These are phyloP conservation scores for Bombylius discolor DNA, from an alignment of 2,888 invertebrate genomes.

Conservation along the genomic window DNA sequence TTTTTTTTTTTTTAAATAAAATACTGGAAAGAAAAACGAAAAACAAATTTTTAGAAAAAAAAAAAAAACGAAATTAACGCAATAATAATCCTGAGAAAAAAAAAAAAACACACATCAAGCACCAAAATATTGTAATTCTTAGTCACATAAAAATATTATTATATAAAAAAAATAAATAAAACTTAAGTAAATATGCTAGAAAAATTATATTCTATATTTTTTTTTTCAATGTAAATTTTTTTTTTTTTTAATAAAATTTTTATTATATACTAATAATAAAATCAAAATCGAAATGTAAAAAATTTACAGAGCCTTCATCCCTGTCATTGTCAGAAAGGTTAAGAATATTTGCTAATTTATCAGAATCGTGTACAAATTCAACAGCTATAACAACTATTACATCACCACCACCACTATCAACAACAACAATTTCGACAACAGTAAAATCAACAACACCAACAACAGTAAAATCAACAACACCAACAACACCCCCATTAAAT, in stretches of 20 bases:
- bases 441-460: not conserved
- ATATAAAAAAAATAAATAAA: not conserved
- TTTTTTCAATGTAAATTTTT: no score
- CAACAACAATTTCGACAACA: constrained; percentile 8
- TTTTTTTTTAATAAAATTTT: no score
- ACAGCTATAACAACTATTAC: not conserved
- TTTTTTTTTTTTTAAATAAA: not conserved
- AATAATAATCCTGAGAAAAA: not conserved
- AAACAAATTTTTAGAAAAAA: not conserved
- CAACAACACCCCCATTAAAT: not conserved
- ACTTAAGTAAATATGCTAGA: not conserved
- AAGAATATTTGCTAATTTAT: constrained; percentile 31
- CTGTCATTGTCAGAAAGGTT: constrained; percentile 32
- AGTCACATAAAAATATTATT: not conserved
- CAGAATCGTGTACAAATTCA: constrained; percentile 14
- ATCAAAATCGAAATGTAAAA: not conserved
- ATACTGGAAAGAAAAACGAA: not conserved
- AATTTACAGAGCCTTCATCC: constrained; percentile 30
- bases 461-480: not conserved
- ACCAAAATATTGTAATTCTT: not conserved
- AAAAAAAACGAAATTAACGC: not conserved
- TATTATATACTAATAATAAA: not conserved
- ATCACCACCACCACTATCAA: not conserved
- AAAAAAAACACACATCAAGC: constrained; percentile 7
- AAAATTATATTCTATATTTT: no score